Conservation (phyloP, 1,140 invertebrate species). For the Tetramorium alpestre region DNA sequence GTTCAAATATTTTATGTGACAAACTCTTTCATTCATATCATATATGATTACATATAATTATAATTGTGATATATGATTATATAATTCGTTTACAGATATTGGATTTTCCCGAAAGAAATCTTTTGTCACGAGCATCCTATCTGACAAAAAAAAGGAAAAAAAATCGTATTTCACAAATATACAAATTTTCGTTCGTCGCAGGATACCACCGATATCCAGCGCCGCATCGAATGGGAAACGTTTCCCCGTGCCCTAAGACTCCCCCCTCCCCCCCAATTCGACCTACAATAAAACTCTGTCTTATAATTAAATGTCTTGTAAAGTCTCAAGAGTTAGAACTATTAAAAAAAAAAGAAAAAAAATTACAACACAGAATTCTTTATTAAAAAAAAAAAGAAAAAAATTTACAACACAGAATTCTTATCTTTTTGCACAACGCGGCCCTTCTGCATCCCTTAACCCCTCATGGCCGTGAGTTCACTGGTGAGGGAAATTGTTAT, state of each 20-base stretch:
- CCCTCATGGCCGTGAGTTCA: neutral
- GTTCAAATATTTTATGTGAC: neutral
- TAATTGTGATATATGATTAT: neutral
- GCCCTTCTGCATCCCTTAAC: neutral
- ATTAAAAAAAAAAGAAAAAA: slow-evolving; percentile 69
- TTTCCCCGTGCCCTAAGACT: neutral
- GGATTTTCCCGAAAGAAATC: slow-evolving; percentile 16
- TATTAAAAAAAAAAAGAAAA: slow-evolving; percentile 66
- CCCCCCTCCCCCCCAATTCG: slow-evolving; percentile 4
- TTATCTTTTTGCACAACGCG: slow-evolving; percentile 47
- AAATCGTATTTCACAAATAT: slow-evolving; percentile 22
- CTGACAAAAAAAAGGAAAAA: neutral
- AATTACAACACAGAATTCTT: slow-evolving; percentile 73
- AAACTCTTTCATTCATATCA: neutral
- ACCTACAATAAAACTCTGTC: slow-evolving; percentile 64
- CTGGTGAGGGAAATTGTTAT: neutral
- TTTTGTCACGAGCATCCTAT: neutral
- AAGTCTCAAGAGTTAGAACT: slow-evolving; percentile 69
- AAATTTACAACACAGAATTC: slow-evolving; percentile 74
- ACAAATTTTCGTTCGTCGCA: slow-evolving; percentile 34
- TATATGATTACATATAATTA: too few species aligned
- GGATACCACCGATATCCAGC: slow-evolving; percentile 59
- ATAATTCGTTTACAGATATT: slow-evolving; percentile 24
- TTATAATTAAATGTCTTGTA: slow-evolving; percentile 67
- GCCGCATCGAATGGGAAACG: slow-evolving; percentile 38